These are phyloP conservation scores for Helleia helle DNA, from an alignment of 2,888 invertebrate genomes.

Conservation along the genomic window DNA sequence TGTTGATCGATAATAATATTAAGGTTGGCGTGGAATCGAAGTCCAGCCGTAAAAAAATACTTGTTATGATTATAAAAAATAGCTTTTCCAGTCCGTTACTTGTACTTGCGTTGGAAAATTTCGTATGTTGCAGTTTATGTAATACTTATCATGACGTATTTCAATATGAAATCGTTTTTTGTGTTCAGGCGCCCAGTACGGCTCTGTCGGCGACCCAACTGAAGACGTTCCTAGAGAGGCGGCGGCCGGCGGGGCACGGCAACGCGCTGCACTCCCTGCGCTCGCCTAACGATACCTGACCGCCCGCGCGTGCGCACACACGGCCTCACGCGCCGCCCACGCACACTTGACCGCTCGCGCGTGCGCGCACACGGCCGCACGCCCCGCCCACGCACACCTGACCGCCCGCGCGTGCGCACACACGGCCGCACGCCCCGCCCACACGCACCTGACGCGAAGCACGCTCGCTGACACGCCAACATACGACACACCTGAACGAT, in stretches of 20 bases:
- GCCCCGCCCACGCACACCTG: slow-evolving; percentile 10
- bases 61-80: too few relatives aligned
- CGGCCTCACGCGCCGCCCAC: slow-evolving; percentile 9
- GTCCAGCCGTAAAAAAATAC: too few relatives aligned
- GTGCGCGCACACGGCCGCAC: slow-evolving; percentile 7
- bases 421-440: not conserved
- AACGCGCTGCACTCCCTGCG: slow-evolving; percentile 47
- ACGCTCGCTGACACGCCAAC: too few relatives aligned
- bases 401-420: not conserved
- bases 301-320: slow-evolving; percentile 12
- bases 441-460: too few relatives aligned
- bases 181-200: slow-evolving; percentile 40
- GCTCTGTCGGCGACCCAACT: slow-evolving; percentile 48
- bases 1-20: too few relatives aligned
- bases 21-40: too few relatives aligned
- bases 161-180: too few relatives aligned
- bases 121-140: too few relatives aligned
- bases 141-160: too few relatives aligned
- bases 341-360: slow-evolving; percentile 35
- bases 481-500: too few relatives aligned
- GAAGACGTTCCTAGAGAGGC: slow-evolving; percentile 60
- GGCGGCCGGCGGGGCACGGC: slow-evolving; percentile 56
- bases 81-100: too few relatives aligned
- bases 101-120: too few relatives aligned
- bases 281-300: slow-evolving; percentile 59